A percentile compares a stretch with the other conserved stretches of the same genome.
phyloP scores from a whole-genome alignment of 2,113 vertebrate genomes.

The Calypte anna region DNA sequence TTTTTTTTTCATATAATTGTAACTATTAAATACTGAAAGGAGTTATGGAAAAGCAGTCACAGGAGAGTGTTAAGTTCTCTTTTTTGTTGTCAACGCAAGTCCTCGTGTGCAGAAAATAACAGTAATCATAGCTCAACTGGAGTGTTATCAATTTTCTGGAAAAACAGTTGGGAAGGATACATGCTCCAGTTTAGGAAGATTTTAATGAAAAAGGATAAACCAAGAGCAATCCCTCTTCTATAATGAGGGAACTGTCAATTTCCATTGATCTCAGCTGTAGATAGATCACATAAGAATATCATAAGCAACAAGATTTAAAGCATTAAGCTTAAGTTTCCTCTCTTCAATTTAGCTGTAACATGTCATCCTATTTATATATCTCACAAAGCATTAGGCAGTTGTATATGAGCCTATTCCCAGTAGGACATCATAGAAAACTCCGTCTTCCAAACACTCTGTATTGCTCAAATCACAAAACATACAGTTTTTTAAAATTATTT shows the following conservation, averaged over 20 bases:
- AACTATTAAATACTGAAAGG: neutral
- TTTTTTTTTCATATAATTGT: neutral
- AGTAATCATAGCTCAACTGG: neutral
- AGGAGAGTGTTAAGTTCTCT: neutral
- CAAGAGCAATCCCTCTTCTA: conserved; percentile 21
- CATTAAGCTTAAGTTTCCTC: conserved; percentile 30
- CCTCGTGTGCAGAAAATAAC: neutral
- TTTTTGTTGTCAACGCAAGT: neutral
- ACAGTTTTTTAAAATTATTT: neutral
- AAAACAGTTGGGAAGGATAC: neutral
- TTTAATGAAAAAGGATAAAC: conserved; percentile 43
- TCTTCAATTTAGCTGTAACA: conserved; percentile 46
- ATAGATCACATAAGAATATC: conserved; percentile 31
- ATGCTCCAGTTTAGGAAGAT: neutral
- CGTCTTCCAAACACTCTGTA: neutral
- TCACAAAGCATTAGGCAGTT: conserved; percentile 16
- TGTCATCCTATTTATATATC: conserved; percentile 39
- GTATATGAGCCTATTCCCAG: conserved; percentile 9
- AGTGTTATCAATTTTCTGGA: conserved; percentile 9
- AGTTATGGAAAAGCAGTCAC: neutral
- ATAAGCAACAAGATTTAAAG: conserved; percentile 41
- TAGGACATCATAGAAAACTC: neutral
- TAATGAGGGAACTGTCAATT: conserved; percentile 33
- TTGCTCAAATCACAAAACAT: neutral
- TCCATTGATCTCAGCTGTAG: conserved; percentile 44